A percentile compares a stretch with the other conserved stretches of the same genome.
Evolutionary conservation across 2,797 vertebrate genomes (phyloP).

Genomic region (Phaenicophaeus curvirostris): DNA sequence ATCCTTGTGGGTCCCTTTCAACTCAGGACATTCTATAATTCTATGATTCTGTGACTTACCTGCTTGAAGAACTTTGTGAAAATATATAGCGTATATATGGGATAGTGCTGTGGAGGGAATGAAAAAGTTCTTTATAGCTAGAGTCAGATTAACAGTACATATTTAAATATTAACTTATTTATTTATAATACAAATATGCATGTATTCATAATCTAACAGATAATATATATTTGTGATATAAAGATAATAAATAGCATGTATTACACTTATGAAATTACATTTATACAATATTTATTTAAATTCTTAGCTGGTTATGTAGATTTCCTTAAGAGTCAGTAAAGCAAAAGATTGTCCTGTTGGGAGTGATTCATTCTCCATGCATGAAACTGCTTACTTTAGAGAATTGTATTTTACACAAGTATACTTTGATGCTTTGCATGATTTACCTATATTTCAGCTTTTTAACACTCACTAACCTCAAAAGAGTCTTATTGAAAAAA

Average conservation of each 20-base stretch:
- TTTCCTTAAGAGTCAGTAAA: background rate
- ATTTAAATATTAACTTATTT: too few species aligned
- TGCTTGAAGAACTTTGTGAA: background rate
- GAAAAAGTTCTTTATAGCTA: background rate
- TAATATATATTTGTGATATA: too few species aligned
- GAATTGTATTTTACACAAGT: background rate
- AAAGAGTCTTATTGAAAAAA: background rate
- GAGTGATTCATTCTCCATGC: background rate
- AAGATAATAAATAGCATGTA: too few species aligned
- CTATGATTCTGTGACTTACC: background rate
- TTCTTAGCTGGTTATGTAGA: background rate
- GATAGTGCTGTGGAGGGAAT: background rate
- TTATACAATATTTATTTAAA: too few species aligned
- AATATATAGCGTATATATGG: rapidly evolving
- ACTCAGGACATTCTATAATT: too few species aligned
- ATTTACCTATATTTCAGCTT: background rate
- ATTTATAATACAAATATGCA: too few species aligned
- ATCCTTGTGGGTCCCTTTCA: too few species aligned
- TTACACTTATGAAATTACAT: too few species aligned
- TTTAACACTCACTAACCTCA: background rate
- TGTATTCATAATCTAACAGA: too few species aligned
- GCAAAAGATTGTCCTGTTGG: background rate
- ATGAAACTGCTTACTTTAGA: background rate
- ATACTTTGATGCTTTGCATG: background rate
- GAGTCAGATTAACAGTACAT: background rate